Evolutionary conservation across 2,888 invertebrate genomes (phyloP).

Genomic region (Mythimna vitellina): DNA sequence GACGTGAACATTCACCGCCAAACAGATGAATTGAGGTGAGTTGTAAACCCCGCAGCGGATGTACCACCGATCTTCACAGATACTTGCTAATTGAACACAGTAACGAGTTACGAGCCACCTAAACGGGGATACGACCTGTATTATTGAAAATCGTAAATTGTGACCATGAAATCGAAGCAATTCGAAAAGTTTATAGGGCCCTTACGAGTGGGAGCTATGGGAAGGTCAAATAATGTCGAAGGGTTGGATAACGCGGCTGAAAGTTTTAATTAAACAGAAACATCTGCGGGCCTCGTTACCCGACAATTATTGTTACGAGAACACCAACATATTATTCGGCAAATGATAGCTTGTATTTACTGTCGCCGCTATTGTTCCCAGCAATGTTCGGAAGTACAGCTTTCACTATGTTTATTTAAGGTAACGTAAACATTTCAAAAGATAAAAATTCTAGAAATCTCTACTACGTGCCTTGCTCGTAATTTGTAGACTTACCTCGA

Average conservation of each 20-base stretch:
- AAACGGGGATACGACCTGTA: constrained; percentile 61
- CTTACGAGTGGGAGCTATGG: constrained; percentile 72
- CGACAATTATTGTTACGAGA: constrained; percentile 83
- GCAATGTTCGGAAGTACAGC: constrained; percentile 2
- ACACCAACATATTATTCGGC: constrained; percentile 75
- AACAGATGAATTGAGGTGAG: constrained; percentile 67
- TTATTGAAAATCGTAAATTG: constrained; percentile 74
- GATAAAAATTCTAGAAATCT: constrained; percentile 32
- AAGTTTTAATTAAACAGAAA: constrained; percentile 89
- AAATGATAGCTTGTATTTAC: constrained; percentile 61
- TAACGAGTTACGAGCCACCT: constrained; percentile 59
- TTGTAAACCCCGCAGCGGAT: constrained; percentile 55
- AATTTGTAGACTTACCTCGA: constrained; percentile 44
- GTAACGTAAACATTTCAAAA: constrained; percentile 7
- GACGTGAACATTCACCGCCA: constrained; percentile 68
- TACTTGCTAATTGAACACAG: constrained; percentile 71
- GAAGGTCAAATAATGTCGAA: constrained; percentile 83
- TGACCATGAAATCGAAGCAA: constrained; percentile 69
- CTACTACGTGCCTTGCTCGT: constrained; percentile 31
- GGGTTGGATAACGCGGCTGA: constrained; percentile 82
- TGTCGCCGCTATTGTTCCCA: constrained; percentile 37
- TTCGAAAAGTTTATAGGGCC: constrained; percentile 78
- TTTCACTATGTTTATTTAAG: constrained; percentile 21
- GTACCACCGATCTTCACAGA: constrained; percentile 66
- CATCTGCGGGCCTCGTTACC: constrained; percentile 83